Evolutionary conservation across 2,888 invertebrate genomes (phyloP), one percentile per base, ranked within the genome.

Genomic region (Apodemia duryi): DNA sequence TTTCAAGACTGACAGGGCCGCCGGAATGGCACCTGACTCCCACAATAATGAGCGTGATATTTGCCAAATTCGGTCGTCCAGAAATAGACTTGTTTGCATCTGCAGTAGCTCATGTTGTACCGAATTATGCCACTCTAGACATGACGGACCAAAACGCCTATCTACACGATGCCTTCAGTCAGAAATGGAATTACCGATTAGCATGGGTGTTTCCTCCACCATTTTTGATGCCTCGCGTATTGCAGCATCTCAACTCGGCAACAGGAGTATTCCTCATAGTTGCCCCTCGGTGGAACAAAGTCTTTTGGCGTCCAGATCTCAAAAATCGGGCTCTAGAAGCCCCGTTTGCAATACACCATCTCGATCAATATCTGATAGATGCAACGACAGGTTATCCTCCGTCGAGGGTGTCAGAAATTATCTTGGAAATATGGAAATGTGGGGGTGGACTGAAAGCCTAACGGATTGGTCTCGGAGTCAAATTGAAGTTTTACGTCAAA

Each of bases 141-240:
- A 35, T 52, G 49, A 67, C 2, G 29, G 73, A 76, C 61, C n/a
- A 6, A 0, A 32, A 68, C 60, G 72, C 74, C 0, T 2, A 60
- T 1, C 66, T 69, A 49, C 66, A 71, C 70, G 71, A 75, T 41
- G 74, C 75, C 0, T 71, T 75, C 62, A 65, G 66, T 13, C 46
- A 6, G 10, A 51, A 7, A 4, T 75, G 74, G 72, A 63, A 69
- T 3, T 74, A 62, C 52, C 35, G n/a, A 2, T 69, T 74, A 1
- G 73, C 73, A 1, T 74, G 74, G 73, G 35, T 74, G 11, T 75
- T 75, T 29, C 72, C 73, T 2, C 73, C 74, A 6, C 73, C 74
- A 0, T 70, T 51, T 4, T 63, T 74, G 7, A 66, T 75, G 1
- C 71, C 73, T 7, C 63, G 61, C 62, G 70, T 73, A 1, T 63